Evolutionary conservation across 2,797 vertebrate genomes (phyloP).

Genomic region (Notolepis coatsorum): DNA sequence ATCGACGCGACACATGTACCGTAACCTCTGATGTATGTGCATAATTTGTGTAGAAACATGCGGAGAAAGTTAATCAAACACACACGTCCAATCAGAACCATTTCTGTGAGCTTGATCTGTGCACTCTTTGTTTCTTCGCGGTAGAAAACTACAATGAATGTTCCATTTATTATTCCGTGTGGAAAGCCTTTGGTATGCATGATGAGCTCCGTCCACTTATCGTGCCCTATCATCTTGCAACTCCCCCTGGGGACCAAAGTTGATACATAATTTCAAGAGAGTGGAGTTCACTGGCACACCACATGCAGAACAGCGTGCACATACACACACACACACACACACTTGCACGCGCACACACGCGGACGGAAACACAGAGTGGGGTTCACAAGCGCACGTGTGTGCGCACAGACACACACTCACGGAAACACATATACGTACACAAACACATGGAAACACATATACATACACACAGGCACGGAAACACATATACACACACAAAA

Average conservation of each 20-base stretch:
- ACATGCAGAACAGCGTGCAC: too few relatives aligned
- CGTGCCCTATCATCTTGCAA: conserved; percentile 21
- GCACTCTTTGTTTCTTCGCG: conserved; percentile 24
- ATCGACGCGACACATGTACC: background rate
- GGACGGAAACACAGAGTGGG: conserved; percentile 29
- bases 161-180: conserved; percentile 43
- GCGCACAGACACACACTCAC: too few relatives aligned
- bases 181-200: conserved; percentile 44
- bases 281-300: conserved; percentile 21
- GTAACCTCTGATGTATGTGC: background rate
- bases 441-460: too few relatives aligned
- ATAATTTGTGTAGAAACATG: conserved; percentile 20
- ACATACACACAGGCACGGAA: conserved; percentile 12
- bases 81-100: conserved; percentile 45
- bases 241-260: conserved; percentile 27
- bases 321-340: conserved; percentile 15
- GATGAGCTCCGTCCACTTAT: conserved; percentile 21
- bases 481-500: too few relatives aligned
- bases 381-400: too few relatives aligned
- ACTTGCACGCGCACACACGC: conserved; percentile 21
- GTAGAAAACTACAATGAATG: conserved; percentile 14
- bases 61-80: too few relatives aligned
- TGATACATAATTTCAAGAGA: conserved; percentile 58
- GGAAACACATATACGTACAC: conserved; percentile 13
- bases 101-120: conserved; percentile 34